Conservation (phyloP, 2,888 invertebrate genomes). For the Catocala fraxini region DNA sequence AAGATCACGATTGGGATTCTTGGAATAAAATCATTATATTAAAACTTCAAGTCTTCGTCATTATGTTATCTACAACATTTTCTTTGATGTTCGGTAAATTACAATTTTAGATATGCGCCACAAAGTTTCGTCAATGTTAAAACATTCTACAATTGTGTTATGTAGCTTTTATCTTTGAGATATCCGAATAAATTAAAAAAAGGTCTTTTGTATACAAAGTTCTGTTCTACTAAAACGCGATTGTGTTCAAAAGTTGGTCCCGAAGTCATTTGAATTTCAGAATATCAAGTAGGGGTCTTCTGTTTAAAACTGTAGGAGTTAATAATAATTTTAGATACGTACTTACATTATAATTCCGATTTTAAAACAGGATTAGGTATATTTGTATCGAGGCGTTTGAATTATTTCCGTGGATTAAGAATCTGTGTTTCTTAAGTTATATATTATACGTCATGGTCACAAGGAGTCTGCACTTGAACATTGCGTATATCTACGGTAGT, state of each 20-base stretch:
- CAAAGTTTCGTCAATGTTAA: conserved; percentile 22
- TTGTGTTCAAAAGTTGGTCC: conserved; percentile 75
- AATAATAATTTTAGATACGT: conserved; percentile 51
- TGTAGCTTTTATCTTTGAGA: conserved; percentile 36
- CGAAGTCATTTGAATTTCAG: conserved; percentile 82
- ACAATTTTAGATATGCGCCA: conserved; percentile 9
- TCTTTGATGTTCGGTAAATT: conserved; percentile 31
- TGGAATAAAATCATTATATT: conserved; percentile 43
- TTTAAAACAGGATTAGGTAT: not conserved
- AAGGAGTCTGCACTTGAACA: no score
- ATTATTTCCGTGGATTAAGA: no score
- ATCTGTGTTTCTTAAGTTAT: no score
- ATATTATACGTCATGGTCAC: no score
- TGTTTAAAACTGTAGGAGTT: conserved; percentile 53
- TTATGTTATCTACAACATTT: conserved; percentile 41
- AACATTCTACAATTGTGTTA: conserved; percentile 23
- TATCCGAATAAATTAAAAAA: conserved; percentile 63
- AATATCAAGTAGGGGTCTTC: conserved; percentile 73
- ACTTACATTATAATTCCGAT: conserved; percentile 23
- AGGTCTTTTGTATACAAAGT: conserved; percentile 71
- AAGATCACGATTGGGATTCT: conserved; percentile 42
- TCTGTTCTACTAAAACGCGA: conserved; percentile 69
- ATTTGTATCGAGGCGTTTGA: no score
- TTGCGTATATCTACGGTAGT: no score
- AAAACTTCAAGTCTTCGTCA: conserved; percentile 36